Evolutionary conservation across 2,797 vertebrate genomes (phyloP).

Genomic region (Peromyscus aztecus): DNA sequence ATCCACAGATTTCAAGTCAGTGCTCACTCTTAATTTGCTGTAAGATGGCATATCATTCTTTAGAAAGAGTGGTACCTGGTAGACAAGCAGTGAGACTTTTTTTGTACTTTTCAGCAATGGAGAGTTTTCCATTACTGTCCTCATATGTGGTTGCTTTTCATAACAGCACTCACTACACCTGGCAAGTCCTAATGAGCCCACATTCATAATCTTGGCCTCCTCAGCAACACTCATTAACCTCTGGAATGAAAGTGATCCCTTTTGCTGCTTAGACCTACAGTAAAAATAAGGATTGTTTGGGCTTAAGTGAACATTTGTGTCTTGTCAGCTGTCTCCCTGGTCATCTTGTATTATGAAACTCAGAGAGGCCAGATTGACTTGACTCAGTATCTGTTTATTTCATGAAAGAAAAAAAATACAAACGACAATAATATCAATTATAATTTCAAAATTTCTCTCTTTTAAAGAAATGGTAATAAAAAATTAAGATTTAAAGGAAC

Average conservation of each 20-base stretch:
- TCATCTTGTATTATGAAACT: conserved; percentile 45
- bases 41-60: not conserved
- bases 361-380: conserved; percentile 41
- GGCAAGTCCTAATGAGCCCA: not conserved
- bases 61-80: not conserved
- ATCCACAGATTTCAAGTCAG: not conserved
- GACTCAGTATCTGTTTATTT: not conserved
- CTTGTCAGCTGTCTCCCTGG: conserved; percentile 1
- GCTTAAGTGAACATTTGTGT: conserved; percentile 18
- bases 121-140: not conserved
- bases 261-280: conserved; percentile 2
- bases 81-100: not conserved
- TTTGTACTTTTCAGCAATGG: not conserved
- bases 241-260: not conserved
- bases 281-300: conserved; percentile 43
- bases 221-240: conserved; percentile 27
- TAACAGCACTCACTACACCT: conserved; percentile 21
- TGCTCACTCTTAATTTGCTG: not conserved
- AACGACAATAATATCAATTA: not conserved
- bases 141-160: not conserved
- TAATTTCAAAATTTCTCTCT: not conserved
- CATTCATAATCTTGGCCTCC: not conserved
- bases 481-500: conserved; percentile 32
- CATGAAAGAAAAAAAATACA: conserved; percentile 22
- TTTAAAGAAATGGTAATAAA: not conserved